Percentiles rank a stretch among this genome's conserved stretches.
phyloP scores from a whole-genome alignment of 2,888 invertebrate species.

The Andrena bucephala region DNA sequence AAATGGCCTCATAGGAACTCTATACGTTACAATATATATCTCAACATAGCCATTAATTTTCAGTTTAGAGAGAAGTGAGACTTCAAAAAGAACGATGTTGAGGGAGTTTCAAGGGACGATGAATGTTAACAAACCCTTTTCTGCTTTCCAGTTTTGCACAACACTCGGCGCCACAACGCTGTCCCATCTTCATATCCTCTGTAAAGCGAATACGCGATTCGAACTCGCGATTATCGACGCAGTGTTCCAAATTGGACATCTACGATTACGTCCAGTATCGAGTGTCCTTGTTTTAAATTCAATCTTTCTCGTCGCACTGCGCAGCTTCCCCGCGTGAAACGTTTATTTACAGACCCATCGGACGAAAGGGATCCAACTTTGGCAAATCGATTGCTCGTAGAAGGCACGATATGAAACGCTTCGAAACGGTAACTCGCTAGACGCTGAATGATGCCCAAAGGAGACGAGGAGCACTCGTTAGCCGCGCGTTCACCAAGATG shows the following conservation, averaged over 20 bases:
- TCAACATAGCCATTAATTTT: no score
- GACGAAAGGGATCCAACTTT: neutral
- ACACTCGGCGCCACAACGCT: neutral
- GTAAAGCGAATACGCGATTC: neutral
- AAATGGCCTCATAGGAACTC: no score
- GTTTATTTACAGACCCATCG: neutral
- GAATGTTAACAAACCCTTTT: neutral
- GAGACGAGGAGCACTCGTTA: conserved; percentile 54
- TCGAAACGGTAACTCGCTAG: conserved; percentile 37
- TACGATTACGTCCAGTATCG: neutral
- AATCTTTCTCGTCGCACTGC: neutral
- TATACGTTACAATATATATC: no score
- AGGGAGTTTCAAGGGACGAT: neutral
- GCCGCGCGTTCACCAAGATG: conserved; percentile 52
- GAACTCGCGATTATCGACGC: neutral
- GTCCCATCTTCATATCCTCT: neutral
- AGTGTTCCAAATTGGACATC: neutral
- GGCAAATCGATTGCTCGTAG: neutral
- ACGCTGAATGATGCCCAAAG: conserved; percentile 43
- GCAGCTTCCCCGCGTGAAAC: neutral
- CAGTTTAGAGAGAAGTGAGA: no score
- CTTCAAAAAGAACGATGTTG: neutral
- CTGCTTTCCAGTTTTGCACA: neutral
- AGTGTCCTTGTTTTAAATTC: neutral
- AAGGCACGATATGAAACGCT: conserved; percentile 3